A percentile compares a stretch with the other conserved stretches of the same genome.
Conservation (phyloP, 2,113 vertebrate species). For the Oxyruncus cristatus region DNA sequence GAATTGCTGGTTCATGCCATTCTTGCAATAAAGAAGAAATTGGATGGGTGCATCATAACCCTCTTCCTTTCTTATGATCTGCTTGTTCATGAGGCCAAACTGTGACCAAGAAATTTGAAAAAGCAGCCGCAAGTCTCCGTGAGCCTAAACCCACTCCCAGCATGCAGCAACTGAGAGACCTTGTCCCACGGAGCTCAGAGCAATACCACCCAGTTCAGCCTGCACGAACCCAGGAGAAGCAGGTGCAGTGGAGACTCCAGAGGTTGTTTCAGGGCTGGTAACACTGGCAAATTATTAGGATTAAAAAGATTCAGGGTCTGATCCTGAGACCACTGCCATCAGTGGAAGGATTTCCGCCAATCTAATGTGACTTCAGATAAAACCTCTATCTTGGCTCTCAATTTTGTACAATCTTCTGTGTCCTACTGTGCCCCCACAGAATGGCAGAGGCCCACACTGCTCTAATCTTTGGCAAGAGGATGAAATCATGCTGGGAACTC, state of each 20-base stretch:
- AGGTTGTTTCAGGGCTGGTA: not conserved
- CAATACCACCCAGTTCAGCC: not conserved
- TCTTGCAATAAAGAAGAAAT: not conserved
- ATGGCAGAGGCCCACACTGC: not conserved
- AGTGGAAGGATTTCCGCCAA: not conserved
- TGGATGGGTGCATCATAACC: rapidly evolving
- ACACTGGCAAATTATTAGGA: not conserved
- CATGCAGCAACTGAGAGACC: not conserved
- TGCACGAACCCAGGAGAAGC: not conserved
- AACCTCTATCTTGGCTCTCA: not conserved
- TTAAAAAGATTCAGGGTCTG: not conserved
- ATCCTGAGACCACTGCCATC: not conserved
- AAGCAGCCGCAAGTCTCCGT: not conserved
- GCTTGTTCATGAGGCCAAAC: not conserved
- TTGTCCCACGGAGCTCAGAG: not conserved
- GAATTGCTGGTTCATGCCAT: not conserved
- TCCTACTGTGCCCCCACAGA: not conserved
- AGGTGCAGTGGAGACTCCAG: not conserved
- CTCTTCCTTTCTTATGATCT: not conserved
- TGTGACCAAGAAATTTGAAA: not conserved
- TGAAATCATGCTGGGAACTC: not conserved
- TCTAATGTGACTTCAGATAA: not conserved
- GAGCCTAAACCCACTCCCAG: not conserved
- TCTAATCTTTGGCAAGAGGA: not conserved
- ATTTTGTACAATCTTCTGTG: not conserved